Evolutionary conservation across 2,888 invertebrate species (phyloP), one percentile per base, ranked within the genome.

Genomic region (Prosapia bicincta): DNA sequence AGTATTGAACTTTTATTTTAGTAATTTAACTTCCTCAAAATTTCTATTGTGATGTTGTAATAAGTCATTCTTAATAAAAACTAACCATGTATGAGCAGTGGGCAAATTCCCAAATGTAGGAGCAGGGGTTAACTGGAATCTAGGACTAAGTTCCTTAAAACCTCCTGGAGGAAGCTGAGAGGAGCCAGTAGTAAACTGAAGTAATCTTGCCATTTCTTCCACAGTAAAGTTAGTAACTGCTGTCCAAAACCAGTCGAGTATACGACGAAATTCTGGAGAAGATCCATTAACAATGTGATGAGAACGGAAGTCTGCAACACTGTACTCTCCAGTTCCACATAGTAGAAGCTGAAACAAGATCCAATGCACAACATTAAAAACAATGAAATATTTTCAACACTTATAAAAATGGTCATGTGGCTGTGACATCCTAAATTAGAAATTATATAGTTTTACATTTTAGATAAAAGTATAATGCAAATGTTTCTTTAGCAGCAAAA

Each of bases 151-250:
- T 83, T 97, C 96, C 82, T 90, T 88, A 86, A 97, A 97, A 15
- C 97, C 97, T 32, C 95, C 96, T 0, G 95, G 92, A 26, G 95
- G 97, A 83, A 97, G 88, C 86, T 97, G 96, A 54, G 95, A 93
- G 85, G 95, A 96, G 76, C 97, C 97, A 0, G 97, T 97, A 54
- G 95, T 94, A 85, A 97, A 97, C 87, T 97, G 97, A 82, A 96
- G 87, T 81, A 98, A 88, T 54, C 97, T 87, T 1, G 97, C 97
- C 90, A 97, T 95, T 87, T 97, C 97, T 84, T 96, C 95, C 85
- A 91, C 93, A 77, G 93, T 94, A 84, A 97, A 95, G 85, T 94
- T 94, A 80, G 92, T 92, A 43, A 96, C 91, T 25, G 95, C 94
- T 0, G 94, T 93, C 95, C 95, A 96, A 85, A 95, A 95, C 95